These are phyloP conservation scores for Mesembrinibis cayennensis DNA, from an alignment of 2,113 vertebrate genomes.

Conservation along the genomic window DNA sequence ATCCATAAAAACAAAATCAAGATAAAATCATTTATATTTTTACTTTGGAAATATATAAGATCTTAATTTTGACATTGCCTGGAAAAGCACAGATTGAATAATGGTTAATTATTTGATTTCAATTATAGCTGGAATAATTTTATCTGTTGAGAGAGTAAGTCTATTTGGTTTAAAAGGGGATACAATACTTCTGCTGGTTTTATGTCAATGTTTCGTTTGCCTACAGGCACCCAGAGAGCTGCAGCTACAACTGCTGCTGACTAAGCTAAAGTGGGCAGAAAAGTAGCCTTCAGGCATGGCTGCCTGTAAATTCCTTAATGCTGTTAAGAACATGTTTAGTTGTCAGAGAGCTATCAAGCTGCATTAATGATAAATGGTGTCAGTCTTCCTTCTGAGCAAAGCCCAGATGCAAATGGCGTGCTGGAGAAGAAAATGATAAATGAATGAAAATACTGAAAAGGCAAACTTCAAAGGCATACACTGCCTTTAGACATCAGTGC, in stretches of 20 bases:
- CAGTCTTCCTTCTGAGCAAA: constrained; percentile 25
- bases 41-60: not conserved
- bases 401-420: not conserved
- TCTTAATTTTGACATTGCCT: not conserved
- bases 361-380: constrained; percentile 32
- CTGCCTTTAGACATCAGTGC: not conserved
- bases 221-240: not conserved
- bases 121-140: not conserved
- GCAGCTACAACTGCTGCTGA: constrained; percentile 28
- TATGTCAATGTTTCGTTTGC: not conserved
- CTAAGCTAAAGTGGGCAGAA: not conserved
- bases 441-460: constrained; percentile 23
- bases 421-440: not conserved
- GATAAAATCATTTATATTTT: not conserved
- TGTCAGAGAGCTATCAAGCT: constrained; percentile 41
- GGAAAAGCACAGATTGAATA: not conserved
- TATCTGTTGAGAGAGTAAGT: not conserved
- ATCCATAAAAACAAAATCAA: not conserved
- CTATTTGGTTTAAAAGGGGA: not conserved
- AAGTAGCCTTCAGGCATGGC: constrained; percentile 17
- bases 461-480: not conserved
- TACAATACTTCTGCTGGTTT: not conserved
- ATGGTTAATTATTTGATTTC: not conserved
- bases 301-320: constrained; percentile 39
- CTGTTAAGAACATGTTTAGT: constrained; percentile 16